These are phyloP conservation scores for Galaxias olidus DNA, from an alignment of 2,797 vertebrate species.

Conservation along the genomic window DNA sequence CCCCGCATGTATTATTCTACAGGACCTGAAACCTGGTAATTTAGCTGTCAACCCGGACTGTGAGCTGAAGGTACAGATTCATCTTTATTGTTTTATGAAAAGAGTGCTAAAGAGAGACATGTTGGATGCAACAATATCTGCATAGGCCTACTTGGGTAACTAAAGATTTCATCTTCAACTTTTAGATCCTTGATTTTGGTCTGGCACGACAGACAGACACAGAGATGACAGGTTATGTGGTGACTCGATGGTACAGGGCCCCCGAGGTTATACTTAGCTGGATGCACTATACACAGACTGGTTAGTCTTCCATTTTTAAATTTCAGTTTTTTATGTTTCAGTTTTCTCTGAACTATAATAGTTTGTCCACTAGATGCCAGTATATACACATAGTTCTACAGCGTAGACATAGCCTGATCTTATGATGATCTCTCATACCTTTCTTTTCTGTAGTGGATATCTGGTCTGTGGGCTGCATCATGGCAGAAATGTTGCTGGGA, in stretches of 20 bases:
- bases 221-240: slow-evolving; percentile 97
- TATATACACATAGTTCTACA: background rate
- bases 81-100: background rate
- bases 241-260: slow-evolving; percentile 96
- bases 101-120: background rate
- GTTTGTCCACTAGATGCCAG: background rate
- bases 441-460: slow-evolving; percentile 86
- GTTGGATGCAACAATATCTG: too few relatives aligned
- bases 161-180: rapidly evolving
- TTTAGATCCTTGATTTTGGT: slow-evolving; percentile 96
- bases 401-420: background rate
- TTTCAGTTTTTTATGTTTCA: background rate
- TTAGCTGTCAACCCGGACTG: slow-evolving; percentile 96
- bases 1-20: slow-evolving; percentile 10
- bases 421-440: background rate
- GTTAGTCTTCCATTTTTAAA: slow-evolving; percentile 57
- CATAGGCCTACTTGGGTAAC: too few relatives aligned
- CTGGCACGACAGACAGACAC: slow-evolving; percentile 91
- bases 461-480: slow-evolving; percentile 98
- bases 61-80: slow-evolving; percentile 86
- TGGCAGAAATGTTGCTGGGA: slow-evolving; percentile 97
- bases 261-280: slow-evolving; percentile 97
- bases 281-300: slow-evolving; percentile 98
- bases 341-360: background rate
- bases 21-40: slow-evolving; percentile 98